Conservation (phyloP, 2,888 invertebrate species). For the Anoplius nigerrimus region DNA sequence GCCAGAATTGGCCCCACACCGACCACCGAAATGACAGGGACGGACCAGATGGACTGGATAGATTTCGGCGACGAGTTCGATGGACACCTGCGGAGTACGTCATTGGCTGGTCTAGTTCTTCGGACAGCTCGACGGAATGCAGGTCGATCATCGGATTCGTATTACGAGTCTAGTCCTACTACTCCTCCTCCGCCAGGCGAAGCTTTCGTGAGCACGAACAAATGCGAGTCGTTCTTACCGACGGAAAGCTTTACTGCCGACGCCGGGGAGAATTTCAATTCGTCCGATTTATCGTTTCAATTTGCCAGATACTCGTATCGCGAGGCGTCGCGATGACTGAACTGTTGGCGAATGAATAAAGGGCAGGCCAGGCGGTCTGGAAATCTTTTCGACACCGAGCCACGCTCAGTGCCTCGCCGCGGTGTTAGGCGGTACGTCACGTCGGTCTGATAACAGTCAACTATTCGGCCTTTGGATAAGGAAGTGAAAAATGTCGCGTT, state of each 20-base stretch:
- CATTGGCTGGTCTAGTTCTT: too few species aligned
- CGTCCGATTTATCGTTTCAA: too few species aligned
- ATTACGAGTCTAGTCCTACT: too few species aligned
- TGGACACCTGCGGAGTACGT: too few species aligned
- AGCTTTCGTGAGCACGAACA: background rate
- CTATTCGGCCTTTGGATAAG: constrained; percentile 65
- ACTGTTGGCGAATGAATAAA: background rate
- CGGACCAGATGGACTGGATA: too few species aligned
- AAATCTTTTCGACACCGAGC: constrained; percentile 23
- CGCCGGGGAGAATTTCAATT: background rate
- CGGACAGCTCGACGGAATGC: too few species aligned
- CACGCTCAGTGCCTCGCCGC: background rate
- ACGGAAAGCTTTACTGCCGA: too few species aligned
- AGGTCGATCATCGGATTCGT: too few species aligned
- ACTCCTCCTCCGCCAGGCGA: too few species aligned
- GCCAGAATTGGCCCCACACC: constrained; percentile 40
- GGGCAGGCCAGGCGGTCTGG: background rate
- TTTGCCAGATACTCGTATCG: background rate
- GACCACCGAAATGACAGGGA: too few species aligned
- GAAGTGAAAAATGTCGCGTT: constrained; percentile 57
- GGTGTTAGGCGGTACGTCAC: constrained; percentile 53
- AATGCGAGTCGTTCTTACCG: background rate
- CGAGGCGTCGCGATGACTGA: background rate
- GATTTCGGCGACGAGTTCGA: too few species aligned
- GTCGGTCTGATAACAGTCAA: constrained; percentile 61